Evolutionary conservation across 2,888 invertebrate species (phyloP).

Genomic region (Neoascia interrupta): DNA sequence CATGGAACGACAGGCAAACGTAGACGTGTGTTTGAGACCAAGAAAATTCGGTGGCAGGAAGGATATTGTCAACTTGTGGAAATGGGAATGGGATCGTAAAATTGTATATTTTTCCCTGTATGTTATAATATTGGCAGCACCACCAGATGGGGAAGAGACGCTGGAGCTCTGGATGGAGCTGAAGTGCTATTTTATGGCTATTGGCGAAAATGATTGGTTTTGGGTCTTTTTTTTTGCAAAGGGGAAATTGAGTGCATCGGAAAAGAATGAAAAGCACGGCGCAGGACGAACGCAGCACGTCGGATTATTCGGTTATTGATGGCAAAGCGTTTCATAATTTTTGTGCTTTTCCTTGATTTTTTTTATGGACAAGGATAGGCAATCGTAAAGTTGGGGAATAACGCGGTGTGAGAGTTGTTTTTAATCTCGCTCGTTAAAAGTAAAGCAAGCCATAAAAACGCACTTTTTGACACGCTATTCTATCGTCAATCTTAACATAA

Average conservation of each 20-base stretch:
- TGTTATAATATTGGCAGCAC: too few relatives aligned
- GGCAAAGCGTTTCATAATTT: not conserved
- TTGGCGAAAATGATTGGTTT: not conserved
- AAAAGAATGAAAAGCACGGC: not conserved
- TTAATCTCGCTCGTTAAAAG: not conserved
- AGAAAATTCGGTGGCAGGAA: not conserved
- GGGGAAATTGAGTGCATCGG: conserved; percentile 2
- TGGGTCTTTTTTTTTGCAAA: not conserved
- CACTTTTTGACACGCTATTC: not conserved
- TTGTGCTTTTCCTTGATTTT: not conserved
- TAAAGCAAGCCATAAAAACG: not conserved
- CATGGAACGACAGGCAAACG: conserved; percentile 24
- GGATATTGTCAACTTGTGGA: conserved; percentile 54
- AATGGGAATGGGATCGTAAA: conserved; percentile 44
- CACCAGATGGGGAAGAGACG: too few relatives aligned
- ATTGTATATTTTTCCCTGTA: conserved; percentile 23
- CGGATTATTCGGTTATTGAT: not conserved
- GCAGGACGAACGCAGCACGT: not conserved
- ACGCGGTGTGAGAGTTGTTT: not conserved
- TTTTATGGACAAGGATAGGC: not conserved
- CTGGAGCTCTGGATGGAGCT: too few relatives aligned
- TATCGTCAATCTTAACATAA: too few relatives aligned
- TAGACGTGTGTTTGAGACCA: conserved; percentile 1
- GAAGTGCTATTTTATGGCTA: too few relatives aligned
- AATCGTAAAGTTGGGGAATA: not conserved